Percentiles rank a stretch among this genome's conserved stretches.
Conservation (phyloP, 2,888 invertebrate species). For the Drosophila pseudotalamancana region DNA sequence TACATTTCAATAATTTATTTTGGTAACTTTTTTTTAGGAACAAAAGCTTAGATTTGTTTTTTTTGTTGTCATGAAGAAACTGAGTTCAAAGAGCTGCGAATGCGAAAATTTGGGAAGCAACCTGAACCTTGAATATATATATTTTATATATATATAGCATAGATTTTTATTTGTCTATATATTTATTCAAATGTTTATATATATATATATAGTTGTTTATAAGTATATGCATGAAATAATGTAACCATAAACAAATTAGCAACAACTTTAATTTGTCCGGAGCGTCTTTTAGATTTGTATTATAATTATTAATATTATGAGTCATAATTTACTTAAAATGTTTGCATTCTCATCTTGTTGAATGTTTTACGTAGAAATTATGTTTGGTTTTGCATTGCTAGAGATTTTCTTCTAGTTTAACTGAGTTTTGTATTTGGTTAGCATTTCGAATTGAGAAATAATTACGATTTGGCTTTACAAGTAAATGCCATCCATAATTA, state of each 20-base stretch:
- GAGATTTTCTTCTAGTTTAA: conserved; percentile 53
- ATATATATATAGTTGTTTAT: conserved; percentile 48
- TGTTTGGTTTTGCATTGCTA: conserved; percentile 48
- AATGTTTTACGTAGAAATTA: conserved; percentile 45
- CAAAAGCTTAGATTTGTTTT: conserved; percentile 59
- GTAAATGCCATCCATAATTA: conserved; percentile 48
- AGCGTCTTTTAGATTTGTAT: conserved; percentile 61
- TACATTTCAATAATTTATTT: conserved; percentile 52
- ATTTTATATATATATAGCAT: conserved; percentile 40
- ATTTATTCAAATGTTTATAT: conserved; percentile 36
- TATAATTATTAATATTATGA: conserved; percentile 59
- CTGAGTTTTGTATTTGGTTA: conserved; percentile 41
- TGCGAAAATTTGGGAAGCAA: conserved; percentile 60
- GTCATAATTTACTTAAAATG: conserved; percentile 55
- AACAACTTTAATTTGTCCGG: conserved; percentile 76
- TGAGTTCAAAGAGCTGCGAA: conserved; percentile 75
- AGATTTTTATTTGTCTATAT: conserved; percentile 13
- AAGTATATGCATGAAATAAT: conserved; percentile 79
- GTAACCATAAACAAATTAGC: conserved; percentile 82
- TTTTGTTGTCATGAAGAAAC: conserved; percentile 57
- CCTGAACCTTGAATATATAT: conserved; percentile 49
- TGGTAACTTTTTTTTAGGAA: conserved; percentile 56
- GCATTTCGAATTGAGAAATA: conserved; percentile 31
- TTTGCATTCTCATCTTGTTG: conserved; percentile 17
- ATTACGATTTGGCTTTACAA: conserved; percentile 49